Evolutionary conservation across 92 coral and sea anemone genomes (phyloP), one percentile per base, ranked within the genome.

Genomic region (Palythoa caribaeorum): DNA sequence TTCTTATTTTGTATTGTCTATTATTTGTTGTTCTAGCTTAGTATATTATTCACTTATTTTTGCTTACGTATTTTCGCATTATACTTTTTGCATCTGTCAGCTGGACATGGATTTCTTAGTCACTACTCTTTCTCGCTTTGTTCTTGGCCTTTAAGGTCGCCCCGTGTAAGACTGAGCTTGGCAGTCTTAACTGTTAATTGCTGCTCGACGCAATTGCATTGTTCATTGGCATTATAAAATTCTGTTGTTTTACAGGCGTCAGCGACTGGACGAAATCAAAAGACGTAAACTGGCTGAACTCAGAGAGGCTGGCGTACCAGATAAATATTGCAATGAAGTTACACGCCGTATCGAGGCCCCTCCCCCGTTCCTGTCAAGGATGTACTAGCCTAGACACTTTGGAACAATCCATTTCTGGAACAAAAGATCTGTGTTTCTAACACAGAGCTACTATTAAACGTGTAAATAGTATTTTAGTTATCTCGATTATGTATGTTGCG

Each of bases 291-390:
- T 97, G 51, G 79, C 85, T 17, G 98, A 90, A 53, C 89, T 97
- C 73, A 91, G 89, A 76, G 94, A 94, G 9, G 99, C 99, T 55
- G 99, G 99, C 73, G 99, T 97, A 2, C 99, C 99, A 0, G 99
- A 97, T 92, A 97, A 97, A 78, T 97, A 97, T 81, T 97, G 99
- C 73, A 97, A 97, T 87, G 99, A 97, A 92, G 99, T 97, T 19
- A 98, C 99, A 38, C 96, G 99, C 6, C 95, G 99, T 54, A 97
- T 97, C 79, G 98, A 96, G 88, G 98, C 98, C 1, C 98, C 99
- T 2, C 99, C 98, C 0, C 99, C 96, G 10, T 94, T 96, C 6
- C 79, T 94, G 62, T 94, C 98, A 76, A 88, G 92, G 62, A 92
- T 92, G 94, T 92, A 89, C 76, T 92, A 38, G 78, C 36, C 48